Conservation (phyloP, 1,140 invertebrate genomes). For the Megalopta genalis region DNA sequence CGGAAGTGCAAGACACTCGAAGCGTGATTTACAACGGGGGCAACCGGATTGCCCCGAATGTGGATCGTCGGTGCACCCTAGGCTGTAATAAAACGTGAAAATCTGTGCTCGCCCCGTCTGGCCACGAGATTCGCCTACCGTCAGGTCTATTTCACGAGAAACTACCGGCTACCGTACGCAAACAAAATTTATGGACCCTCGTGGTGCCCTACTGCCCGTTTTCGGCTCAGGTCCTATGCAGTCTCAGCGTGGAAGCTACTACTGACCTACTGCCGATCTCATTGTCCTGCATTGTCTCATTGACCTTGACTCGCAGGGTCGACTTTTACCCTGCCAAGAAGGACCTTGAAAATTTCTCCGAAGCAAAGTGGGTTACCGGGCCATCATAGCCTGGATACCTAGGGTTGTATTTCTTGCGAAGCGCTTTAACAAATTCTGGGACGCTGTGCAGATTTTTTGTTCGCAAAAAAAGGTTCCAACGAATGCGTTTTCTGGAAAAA, state of each 20-base stretch:
- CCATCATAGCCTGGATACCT: not conserved
- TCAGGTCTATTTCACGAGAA: slow-evolving; percentile 5
- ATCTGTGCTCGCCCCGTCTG: not conserved
- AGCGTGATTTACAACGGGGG: not conserved
- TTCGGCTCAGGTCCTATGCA: not conserved
- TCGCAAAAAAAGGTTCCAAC: too few relatives aligned
- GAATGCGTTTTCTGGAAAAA: too few relatives aligned
- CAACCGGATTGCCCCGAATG: not conserved
- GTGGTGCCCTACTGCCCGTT: slow-evolving; percentile 1
- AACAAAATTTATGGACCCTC: slow-evolving; percentile 45
- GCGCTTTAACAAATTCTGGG: not conserved
- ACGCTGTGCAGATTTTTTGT: too few relatives aligned
- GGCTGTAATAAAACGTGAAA: slow-evolving; percentile 4
- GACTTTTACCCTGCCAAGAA: not conserved
- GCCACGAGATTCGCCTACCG: slow-evolving; percentile 23
- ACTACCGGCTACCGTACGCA: not conserved
- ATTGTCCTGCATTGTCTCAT: slow-evolving; percentile 9
- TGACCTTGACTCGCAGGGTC: not conserved
- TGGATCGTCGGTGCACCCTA: not conserved
- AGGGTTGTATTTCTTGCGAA: not conserved
- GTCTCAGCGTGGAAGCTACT: too few relatives aligned
- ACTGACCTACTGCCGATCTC: slow-evolving; percentile 24
- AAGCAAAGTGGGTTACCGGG: slow-evolving; percentile 29
- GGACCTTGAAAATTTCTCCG: not conserved
- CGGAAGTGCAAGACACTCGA: not conserved